Percentiles rank a stretch among this genome's conserved stretches.
phyloP scores from a whole-genome alignment of 2,797 vertebrate species.

The Acrossocheilus fasciatus region DNA sequence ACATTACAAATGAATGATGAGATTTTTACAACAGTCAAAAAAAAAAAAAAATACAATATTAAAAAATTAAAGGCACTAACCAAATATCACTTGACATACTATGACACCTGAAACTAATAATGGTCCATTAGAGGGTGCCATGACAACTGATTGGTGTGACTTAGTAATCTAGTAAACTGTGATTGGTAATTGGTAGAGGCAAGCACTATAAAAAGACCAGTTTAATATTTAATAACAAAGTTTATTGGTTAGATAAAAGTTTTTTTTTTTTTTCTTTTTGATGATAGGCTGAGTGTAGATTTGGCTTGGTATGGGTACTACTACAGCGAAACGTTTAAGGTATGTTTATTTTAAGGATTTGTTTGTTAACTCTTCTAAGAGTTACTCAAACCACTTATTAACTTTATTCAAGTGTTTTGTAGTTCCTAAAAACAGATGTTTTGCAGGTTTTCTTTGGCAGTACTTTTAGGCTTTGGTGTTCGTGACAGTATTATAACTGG shows the following conservation, averaged over 20 bases:
- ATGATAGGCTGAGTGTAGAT: fast-evolving
- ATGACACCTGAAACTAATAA: slow-evolving; percentile 16
- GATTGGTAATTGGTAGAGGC: not conserved
- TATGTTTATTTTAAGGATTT: not conserved
- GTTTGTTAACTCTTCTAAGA: not conserved
- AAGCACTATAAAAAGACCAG: not conserved
- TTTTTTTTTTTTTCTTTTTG: not conserved
- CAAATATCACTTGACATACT: not conserved
- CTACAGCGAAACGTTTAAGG: not conserved
- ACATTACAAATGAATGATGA: not conserved
- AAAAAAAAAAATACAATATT: not conserved
- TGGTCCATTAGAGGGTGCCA: not conserved
- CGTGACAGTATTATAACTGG: not conserved
- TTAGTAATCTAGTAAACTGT: not conserved
- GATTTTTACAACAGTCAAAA: not conserved
- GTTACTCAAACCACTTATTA: not conserved
- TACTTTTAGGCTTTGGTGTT: not conserved
- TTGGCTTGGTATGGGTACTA: not conserved
- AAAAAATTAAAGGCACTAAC: not conserved
- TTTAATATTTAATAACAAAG: not conserved
- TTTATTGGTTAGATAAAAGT: fast-evolving
- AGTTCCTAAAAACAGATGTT: not conserved
- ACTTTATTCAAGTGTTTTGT: not conserved
- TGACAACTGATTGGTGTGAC: slow-evolving; percentile 2
- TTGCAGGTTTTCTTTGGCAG: slow-evolving; percentile 12